Conservation (phyloP, 2,888 invertebrate species). For the Drosophila anomalata region DNA sequence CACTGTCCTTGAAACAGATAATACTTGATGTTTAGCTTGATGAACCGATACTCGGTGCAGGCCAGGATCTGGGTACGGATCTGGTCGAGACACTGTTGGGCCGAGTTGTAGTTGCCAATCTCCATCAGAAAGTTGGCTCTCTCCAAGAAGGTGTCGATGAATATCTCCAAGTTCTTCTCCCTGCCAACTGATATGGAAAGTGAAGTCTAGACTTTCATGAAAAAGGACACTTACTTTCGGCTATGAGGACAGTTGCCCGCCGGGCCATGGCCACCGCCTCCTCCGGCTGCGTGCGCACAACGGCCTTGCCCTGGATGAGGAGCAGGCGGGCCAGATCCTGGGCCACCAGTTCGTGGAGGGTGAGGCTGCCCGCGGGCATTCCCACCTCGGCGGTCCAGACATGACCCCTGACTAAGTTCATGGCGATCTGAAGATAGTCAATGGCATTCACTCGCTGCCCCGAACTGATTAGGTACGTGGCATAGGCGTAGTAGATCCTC, state of each 20-base stretch:
- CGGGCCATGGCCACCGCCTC: constrained; percentile 64
- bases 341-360: constrained; percentile 64
- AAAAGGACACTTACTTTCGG: constrained; percentile 59
- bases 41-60: constrained; percentile 50
- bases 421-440: constrained; percentile 59
- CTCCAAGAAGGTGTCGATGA: constrained; percentile 63
- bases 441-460: constrained; percentile 53
- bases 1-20: constrained; percentile 64
- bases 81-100: constrained; percentile 63
- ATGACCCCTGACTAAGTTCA: constrained; percentile 65
- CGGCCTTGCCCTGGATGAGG: constrained; percentile 58
- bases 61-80: constrained; percentile 53
- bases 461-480: constrained; percentile 47
- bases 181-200: constrained; percentile 59
- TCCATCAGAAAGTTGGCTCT: constrained; percentile 68
- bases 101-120: constrained; percentile 53
- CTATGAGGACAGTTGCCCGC: constrained; percentile 63
- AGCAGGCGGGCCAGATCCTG: constrained; percentile 56
- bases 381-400: constrained; percentile 65
- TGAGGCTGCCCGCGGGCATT: constrained; percentile 48
- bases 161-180: constrained; percentile 63
- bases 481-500: constrained; percentile 71
- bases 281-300: constrained; percentile 50
- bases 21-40: constrained; percentile 59
- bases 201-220: not conserved